phyloP scores from a whole-genome alignment of 2,797 vertebrate genomes.

The Eleutherodactylus coqui region DNA sequence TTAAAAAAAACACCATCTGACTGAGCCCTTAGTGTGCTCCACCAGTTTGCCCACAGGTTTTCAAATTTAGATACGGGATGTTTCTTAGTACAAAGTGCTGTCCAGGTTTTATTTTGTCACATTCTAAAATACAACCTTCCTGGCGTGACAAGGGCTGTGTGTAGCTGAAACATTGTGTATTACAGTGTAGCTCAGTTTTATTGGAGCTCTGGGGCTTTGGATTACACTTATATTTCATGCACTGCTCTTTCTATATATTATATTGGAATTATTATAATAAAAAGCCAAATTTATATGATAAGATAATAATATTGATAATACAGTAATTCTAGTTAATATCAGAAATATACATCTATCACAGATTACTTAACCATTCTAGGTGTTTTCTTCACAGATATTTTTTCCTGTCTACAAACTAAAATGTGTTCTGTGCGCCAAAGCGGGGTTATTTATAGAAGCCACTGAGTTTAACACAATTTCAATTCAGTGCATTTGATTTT shows the following conservation, averaged over 20 bases:
- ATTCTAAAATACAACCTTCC: no score
- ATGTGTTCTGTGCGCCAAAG: conserved; percentile 52
- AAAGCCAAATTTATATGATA: neutral
- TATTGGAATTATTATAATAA: neutral
- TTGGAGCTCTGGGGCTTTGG: no score
- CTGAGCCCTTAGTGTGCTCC: no score
- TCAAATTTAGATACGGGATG: no score
- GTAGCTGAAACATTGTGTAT: no score
- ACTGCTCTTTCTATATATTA: neutral
- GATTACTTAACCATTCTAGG: conserved; percentile 16
- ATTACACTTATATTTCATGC: no score
- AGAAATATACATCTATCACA: neutral
- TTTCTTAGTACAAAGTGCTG: no score
- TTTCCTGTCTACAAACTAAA: conserved; percentile 49
- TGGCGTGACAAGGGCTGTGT: no score
- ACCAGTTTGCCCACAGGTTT: no score
- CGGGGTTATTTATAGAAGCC: conserved; percentile 51
- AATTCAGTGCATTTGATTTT: conserved; percentile 57
- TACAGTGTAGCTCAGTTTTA: no score
- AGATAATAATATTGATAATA: neutral
- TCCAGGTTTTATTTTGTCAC: no score
- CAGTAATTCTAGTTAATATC: neutral
- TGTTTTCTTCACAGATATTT: conserved; percentile 24
- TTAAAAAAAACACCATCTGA: no score
- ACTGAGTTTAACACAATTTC: conserved; percentile 58